phyloP scores from a whole-genome alignment of 2,113 vertebrate genomes.

The Heterotilapia buettikoferi region DNA sequence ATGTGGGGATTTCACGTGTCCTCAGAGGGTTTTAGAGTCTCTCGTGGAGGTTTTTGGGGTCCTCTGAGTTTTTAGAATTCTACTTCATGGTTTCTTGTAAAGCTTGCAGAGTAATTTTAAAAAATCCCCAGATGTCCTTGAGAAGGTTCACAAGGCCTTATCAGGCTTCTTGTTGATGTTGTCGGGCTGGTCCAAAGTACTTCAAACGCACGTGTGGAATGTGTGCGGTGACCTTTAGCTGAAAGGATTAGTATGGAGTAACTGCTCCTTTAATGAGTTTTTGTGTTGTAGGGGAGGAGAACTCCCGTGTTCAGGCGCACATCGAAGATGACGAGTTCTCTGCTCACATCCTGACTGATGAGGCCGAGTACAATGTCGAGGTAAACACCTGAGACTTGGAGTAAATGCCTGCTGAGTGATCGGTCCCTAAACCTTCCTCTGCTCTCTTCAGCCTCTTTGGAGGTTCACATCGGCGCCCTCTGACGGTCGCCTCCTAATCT shows the following conservation, averaged over 20 bases:
- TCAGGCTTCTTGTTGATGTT: not conserved
- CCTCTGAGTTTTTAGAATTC: not conserved
- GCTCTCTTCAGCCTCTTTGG: conserved; percentile 81
- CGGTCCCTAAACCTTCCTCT: not conserved
- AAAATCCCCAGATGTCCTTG: not conserved
- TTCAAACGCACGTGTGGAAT: not conserved
- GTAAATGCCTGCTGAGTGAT: not conserved
- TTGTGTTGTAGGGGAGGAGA: conserved; percentile 80
- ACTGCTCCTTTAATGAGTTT: not conserved
- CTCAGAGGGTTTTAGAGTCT: not conserved
- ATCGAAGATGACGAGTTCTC: conserved; percentile 87
- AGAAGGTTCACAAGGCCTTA: not conserved
- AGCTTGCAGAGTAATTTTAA: not conserved
- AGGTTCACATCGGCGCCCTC: conserved; percentile 77
- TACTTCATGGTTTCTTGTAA: not conserved
- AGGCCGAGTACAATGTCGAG: conserved; percentile 89
- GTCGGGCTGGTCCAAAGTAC: not conserved
- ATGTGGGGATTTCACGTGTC: not conserved
- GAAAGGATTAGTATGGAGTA: not conserved
- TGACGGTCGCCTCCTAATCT: conserved; percentile 82
- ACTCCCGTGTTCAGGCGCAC: conserved; percentile 90
- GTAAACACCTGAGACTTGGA: conserved; percentile 48
- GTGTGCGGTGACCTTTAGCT: not conserved
- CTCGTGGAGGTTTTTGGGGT: not conserved
- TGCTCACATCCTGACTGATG: conserved; percentile 83